Conservation (phyloP, 2,888 invertebrate genomes). For the Tigriopus californicus region DNA sequence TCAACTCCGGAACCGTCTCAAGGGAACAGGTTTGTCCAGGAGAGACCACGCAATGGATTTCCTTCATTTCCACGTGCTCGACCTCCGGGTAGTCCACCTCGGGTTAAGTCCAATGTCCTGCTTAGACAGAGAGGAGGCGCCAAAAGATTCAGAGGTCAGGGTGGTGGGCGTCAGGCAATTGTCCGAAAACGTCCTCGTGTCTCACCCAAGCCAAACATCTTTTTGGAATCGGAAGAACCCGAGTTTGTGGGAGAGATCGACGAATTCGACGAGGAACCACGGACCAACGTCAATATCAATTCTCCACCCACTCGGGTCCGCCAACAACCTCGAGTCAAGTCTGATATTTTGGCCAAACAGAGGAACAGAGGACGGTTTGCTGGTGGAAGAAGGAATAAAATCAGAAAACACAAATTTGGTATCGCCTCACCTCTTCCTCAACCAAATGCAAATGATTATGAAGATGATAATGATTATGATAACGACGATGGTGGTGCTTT, state of each 20-base stretch:
- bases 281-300: neutral
- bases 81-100: neutral
- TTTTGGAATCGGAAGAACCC: neutral
- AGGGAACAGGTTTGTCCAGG: neutral
- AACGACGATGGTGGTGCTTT: neutral
- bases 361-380: neutral
- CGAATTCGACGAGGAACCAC: neutral
- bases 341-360: neutral
- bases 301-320: neutral
- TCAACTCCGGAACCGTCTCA: neutral
- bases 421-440: neutral
- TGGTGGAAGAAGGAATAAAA: neutral
- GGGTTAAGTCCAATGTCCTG: neutral
- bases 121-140: too few relatives aligned
- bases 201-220: neutral
- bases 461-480: neutral
- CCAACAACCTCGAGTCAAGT: neutral
- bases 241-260: slow-evolving; percentile 9
- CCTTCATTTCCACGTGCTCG: neutral
- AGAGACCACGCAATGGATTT: too few relatives aligned
- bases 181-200: neutral
- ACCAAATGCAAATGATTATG: neutral
- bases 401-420: neutral
- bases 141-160: neutral
- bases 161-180: neutral